Evolutionary conservation across 2,888 invertebrate species (phyloP), one percentile per base, ranked within the genome.

Genomic region (Amiota minor): DNA sequence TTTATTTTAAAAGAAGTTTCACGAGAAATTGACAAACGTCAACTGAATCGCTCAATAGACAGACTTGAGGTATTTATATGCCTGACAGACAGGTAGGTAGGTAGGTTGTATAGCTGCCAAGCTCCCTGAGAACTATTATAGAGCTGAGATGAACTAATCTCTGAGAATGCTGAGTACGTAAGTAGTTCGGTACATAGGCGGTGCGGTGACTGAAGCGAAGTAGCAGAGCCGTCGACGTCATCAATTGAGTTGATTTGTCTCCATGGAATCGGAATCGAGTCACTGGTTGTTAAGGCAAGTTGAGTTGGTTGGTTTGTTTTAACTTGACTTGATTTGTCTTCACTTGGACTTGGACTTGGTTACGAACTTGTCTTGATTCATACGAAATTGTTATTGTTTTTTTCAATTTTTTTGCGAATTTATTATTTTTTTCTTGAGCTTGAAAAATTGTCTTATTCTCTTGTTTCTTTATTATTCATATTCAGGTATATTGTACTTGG

Each of bases 41-140:
- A 85, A 86, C 83, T 83, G 83, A 83, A 79, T 76, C 80, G 76
- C 70, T 85, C 80, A 80, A 77, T 77, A 78, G 79, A 76, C 73
- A 78, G 73, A 74, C 76, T 76, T 75, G 77, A 68, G 75, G 82
- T 86, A 85, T 83, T 83, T 83, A 83, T 83, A 86, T 77, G 80
- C 75, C 78, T 49, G 74, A 8, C 55, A 12, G 65, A 35, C 6
- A 35, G 35, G 6, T 6, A 35, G 35, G 35, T 35, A 35, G 35
- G 35, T 35, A 35, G 35, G 6, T 35, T 35, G 35, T 35, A 35
- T 35, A 6, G 35, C 35, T 35, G 6, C 35, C 35, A 35, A 35
- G 35, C 35, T 35, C 35, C 35, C 35, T 35, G 35, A 35, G 59
- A 59, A 59, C 59, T 20, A 23, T 23, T 59, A 35, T 35, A 35